These are phyloP conservation scores for Phymanthus crucifer DNA, from an alignment of 92 coral and sea anemone genomes.

Conservation along the genomic window DNA sequence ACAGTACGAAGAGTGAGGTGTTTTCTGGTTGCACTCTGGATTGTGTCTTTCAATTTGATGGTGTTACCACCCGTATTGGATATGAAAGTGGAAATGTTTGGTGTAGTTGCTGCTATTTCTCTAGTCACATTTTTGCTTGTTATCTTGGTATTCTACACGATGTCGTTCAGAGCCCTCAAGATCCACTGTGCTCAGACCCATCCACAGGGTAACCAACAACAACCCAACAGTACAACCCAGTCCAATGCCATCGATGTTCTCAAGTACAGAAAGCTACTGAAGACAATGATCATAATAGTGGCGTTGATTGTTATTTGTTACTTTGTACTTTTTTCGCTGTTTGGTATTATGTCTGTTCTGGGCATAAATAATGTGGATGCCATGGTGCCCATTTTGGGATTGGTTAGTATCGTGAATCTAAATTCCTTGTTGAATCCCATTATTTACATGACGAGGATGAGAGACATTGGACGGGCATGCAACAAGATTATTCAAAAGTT, in stretches of 20 bases:
- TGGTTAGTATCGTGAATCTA: background rate
- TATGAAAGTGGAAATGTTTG: background rate
- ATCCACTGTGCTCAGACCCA: too few relatives aligned
- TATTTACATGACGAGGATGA: too few relatives aligned
- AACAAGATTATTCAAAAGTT: background rate
- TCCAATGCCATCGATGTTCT: too few relatives aligned
- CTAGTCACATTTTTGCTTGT: background rate
- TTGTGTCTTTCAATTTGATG: background rate
- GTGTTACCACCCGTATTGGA: background rate
- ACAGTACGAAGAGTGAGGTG: too few relatives aligned
- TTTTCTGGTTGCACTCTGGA: constrained; percentile 1
- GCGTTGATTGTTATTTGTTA: background rate
- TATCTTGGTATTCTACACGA: background rate
- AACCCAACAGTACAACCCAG: too few relatives aligned
- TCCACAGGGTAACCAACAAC: too few relatives aligned
- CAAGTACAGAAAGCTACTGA: too few relatives aligned
- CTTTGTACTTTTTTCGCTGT: too few relatives aligned
- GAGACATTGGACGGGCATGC: background rate
- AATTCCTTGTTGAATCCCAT: constrained; percentile 12
- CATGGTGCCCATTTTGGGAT: background rate
- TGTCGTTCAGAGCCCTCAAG: too few relatives aligned
- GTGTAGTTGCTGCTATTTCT: background rate
- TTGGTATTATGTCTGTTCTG: background rate
- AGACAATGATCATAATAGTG: constrained; percentile 2
- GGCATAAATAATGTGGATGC: background rate